These are phyloP conservation scores for Dermatemys mawii DNA, from an alignment of 2,113 vertebrate species.

Conservation along the genomic window DNA sequence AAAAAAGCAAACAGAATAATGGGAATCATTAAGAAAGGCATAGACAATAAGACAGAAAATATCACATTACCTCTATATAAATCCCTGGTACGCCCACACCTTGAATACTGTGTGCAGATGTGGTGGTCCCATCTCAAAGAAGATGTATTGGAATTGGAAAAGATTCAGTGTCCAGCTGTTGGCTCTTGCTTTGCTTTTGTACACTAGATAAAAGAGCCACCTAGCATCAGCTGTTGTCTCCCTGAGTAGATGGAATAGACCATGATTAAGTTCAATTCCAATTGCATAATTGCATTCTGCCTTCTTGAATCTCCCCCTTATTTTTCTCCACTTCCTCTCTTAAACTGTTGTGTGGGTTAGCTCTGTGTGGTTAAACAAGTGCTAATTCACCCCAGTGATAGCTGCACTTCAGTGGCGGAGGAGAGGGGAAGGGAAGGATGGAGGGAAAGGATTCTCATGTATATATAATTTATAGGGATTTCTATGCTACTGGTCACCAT, in stretches of 20 bases:
- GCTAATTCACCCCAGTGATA: background rate
- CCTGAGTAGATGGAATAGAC: background rate
- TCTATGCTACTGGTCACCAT: background rate
- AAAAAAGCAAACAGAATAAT: too few species aligned
- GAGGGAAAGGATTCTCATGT: background rate
- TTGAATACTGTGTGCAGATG: too few species aligned
- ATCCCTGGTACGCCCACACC: too few species aligned
- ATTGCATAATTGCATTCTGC: background rate
- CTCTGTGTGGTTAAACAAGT: background rate
- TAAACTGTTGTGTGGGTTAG: background rate
- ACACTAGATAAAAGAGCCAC: background rate
- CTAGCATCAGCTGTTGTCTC: background rate
- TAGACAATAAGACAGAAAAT: too few species aligned
- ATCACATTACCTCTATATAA: too few species aligned
- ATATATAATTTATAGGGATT: background rate
- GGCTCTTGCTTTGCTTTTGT: background rate
- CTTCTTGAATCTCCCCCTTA: background rate
- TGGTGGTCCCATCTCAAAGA: too few species aligned
- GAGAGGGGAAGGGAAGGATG: too few species aligned
- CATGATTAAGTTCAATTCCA: background rate
- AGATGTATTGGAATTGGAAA: too few species aligned
- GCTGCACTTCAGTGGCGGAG: background rate
- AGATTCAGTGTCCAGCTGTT: background rate
- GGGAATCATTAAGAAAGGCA: too few species aligned
- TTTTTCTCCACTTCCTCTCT: background rate